These are phyloP conservation scores for Coelopa pilipes DNA, from an alignment of 2,888 invertebrate species.

Conservation along the genomic window DNA sequence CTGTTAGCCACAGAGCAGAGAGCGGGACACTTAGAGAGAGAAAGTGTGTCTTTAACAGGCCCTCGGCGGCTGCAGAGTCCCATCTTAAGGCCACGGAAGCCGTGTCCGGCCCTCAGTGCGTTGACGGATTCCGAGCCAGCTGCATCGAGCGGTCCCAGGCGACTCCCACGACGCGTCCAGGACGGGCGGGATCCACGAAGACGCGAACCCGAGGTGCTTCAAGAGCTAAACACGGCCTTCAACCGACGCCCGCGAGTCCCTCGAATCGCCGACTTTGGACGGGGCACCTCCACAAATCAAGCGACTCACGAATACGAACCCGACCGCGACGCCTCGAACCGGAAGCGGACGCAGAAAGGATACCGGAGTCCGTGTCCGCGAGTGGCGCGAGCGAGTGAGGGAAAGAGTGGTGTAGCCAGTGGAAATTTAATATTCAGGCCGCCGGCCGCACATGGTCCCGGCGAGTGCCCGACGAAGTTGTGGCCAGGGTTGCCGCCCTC, in stretches of 20 bases:
- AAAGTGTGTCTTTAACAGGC: background rate
- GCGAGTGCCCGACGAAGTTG: background rate
- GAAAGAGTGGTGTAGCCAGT: background rate
- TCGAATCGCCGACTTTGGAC: too few relatives aligned
- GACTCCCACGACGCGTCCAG: too few relatives aligned
- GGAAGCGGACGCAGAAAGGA: too few relatives aligned
- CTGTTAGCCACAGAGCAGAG: slow-evolving; percentile 4
- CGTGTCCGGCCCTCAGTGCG: slow-evolving; percentile 37
- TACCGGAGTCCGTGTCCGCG: slow-evolving; percentile 1
- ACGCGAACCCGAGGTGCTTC: too few relatives aligned
- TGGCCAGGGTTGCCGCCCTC: background rate
- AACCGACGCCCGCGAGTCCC: too few relatives aligned
- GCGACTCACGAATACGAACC: too few relatives aligned
- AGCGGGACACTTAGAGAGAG: background rate
- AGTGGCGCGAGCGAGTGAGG: slow-evolving; percentile 29
- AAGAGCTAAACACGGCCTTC: too few relatives aligned
- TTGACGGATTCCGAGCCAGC: slow-evolving; percentile 33
- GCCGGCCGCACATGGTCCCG: slow-evolving; percentile 1
- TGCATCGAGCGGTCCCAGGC: slow-evolving; percentile 29
- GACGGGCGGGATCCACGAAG: too few relatives aligned
- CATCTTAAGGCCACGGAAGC: slow-evolving; percentile 35
- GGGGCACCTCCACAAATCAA: too few relatives aligned
- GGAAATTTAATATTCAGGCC: slow-evolving; percentile 40
- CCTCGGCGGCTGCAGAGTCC: slow-evolving; percentile 1
- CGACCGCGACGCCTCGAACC: too few relatives aligned